Evolutionary conservation across 2,888 invertebrate species (phyloP).

Genomic region (Dorcus parallelipipedus): DNA sequence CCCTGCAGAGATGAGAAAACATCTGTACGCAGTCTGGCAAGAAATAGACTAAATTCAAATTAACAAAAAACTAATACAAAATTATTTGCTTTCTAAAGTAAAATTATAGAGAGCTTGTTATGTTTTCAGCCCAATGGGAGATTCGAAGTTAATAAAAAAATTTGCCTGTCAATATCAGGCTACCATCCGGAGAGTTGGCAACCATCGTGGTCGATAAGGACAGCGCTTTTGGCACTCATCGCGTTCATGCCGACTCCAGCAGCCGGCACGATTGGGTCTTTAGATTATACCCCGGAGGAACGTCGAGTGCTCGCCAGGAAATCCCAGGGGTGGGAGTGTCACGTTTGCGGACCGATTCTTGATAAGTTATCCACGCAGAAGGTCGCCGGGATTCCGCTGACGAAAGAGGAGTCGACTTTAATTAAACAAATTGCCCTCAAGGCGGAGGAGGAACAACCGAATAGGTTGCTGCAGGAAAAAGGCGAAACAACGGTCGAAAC

Average conservation of each 20-base stretch:
- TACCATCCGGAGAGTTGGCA: slow-evolving; percentile 98
- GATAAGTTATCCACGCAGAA: slow-evolving; percentile 47
- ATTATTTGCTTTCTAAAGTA: no score
- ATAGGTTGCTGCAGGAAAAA: slow-evolving; percentile 36
- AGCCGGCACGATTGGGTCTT: slow-evolving; percentile 84
- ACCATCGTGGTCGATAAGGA: slow-evolving; percentile 94
- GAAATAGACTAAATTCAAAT: no score
- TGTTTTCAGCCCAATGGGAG: slow-evolving; percentile 78
- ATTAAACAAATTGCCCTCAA: slow-evolving; percentile 55
- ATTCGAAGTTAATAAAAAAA: slow-evolving; percentile 91
- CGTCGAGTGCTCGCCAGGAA: slow-evolving; percentile 75
- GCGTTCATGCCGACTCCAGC: slow-evolving; percentile 93
- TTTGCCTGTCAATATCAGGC: slow-evolving; percentile 92
- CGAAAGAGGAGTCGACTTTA: slow-evolving; percentile 54
- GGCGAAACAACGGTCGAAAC: slow-evolving; percentile 26
- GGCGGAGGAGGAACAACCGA: slow-evolving; percentile 45
- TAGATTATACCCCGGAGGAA: slow-evolving; percentile 85
- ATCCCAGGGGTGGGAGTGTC: slow-evolving; percentile 63
- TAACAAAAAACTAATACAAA: no score
- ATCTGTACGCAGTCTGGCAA: no score
- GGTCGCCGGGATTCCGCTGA: slow-evolving; percentile 41
- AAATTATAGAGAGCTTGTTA: no score
- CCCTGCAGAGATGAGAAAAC: no score
- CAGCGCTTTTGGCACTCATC: slow-evolving; percentile 85
- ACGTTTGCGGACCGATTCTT: slow-evolving; percentile 59